Evolutionary conservation across 2,888 invertebrate species (phyloP), one percentile per base, ranked within the genome.

Genomic region (Lithophane leautieri): DNA sequence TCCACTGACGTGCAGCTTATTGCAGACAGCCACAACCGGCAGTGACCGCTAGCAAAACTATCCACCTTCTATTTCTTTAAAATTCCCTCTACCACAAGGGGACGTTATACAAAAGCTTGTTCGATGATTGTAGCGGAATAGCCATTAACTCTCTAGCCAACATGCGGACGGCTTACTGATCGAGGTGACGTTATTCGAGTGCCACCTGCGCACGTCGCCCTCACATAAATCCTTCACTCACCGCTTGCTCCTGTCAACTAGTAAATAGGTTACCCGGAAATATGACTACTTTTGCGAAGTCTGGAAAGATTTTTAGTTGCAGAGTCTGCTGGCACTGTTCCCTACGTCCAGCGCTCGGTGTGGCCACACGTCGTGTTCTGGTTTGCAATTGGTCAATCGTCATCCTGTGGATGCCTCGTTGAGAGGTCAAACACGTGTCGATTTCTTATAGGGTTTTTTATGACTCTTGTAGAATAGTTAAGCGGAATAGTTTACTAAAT

Each of bases 101-200:
- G 47, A 40, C 2, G n/a, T 14, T 54, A 16, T 19, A 63, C 16
- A 77, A 69, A 63, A n/a, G 7, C 25, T 16, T 7, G 50, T 63
- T 28, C 47, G 44, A 44, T 67, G 44, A 34, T 76, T 76, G 12
- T 14, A 42, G 8, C 19, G 52, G 61, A 69, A 76, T 54, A 62
- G n/a, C 61, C 47, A 54, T 22, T 44, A 44, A 25, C 19, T 16
- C 16, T 67, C 12, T 22, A 9, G 9, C 58, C 9, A n/a, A 54
- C 16, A 28, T 22, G 44, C 44, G 34, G 62, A 44, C 34, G 25
- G 28, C 12, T 34, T 19, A 28, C 28, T 58, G 56, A 78, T 65
- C 9, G 52, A 22, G 16, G 25, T 40, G 62, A 16, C 25, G 16
- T 69, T 25, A 63, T 52, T 76, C 12, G 14, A 22, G 50, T 19